A percentile compares a stretch with the other conserved stretches of the same genome.
phyloP scores from a whole-genome alignment of 2,113 vertebrate species.

The Typhlomys cinereus region DNA sequence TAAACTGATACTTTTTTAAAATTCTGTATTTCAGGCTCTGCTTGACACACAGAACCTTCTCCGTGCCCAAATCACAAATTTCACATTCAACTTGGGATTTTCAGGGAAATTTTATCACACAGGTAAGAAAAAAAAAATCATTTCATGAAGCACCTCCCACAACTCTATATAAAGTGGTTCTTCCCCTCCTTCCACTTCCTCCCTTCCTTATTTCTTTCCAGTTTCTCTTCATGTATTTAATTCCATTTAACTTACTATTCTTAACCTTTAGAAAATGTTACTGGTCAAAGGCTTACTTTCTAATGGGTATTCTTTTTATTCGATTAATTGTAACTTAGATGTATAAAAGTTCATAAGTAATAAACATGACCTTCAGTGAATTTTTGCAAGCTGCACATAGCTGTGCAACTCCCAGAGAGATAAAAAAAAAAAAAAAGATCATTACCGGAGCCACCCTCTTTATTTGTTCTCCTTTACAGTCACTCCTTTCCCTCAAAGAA shows the following conservation, averaged over 20 bases:
- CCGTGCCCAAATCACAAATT: slow-evolving; percentile 89
- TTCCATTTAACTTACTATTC: neutral
- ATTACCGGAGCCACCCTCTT: rapidly evolving
- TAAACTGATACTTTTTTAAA: slow-evolving; percentile 45
- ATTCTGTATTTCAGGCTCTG: slow-evolving; percentile 87
- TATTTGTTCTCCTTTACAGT: rapidly evolving
- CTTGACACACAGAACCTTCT: slow-evolving; percentile 90
- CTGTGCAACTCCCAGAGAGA: neutral
- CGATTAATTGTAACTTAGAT: neutral
- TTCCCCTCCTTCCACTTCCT: neutral
- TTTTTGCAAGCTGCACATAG: neutral
- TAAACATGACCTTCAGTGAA: neutral
- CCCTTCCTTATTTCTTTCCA: too few relatives aligned
- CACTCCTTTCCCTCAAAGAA: neutral
- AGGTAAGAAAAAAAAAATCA: slow-evolving; percentile 82
- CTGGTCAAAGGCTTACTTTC: neutral
- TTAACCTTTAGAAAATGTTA: slow-evolving; percentile 6
- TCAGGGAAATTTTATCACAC: slow-evolving; percentile 92
- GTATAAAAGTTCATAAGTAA: neutral
- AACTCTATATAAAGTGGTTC: neutral
- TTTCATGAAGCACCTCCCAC: neutral
- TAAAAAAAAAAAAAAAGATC: neutral
- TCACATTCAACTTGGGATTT: slow-evolving; percentile 92
- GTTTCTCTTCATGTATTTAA: neutral
- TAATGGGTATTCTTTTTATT: neutral